phyloP scores from a whole-genome alignment of 2,797 vertebrate genomes.

The Pteropus rufus region DNA sequence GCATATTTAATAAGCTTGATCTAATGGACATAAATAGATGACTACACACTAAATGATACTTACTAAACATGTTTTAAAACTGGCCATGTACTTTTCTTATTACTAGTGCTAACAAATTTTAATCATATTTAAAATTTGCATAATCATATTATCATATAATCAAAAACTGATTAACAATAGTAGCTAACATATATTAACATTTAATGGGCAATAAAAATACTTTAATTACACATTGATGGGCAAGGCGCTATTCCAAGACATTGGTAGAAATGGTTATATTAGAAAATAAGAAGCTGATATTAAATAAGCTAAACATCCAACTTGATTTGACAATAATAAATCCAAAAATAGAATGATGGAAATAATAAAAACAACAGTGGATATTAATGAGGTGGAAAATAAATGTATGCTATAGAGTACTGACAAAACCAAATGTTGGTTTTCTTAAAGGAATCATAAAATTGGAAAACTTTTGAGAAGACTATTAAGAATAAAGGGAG shows the following conservation, averaged over 20 bases:
- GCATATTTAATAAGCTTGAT: not conserved
- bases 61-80: not conserved
- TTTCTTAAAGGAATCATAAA: not conserved
- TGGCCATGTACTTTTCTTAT: not conserved
- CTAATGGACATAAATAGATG: not conserved
- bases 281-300: no score
- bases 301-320: not conserved
- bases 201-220: not conserved
- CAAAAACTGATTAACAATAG: not conserved
- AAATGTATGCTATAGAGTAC: not conserved
- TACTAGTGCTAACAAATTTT: not conserved
- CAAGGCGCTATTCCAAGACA: not conserved
- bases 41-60: not conserved
- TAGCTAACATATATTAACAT: not conserved
- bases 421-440: not conserved
- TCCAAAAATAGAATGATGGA: not conserved
- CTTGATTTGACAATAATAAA: not conserved
- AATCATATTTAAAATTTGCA: no score
- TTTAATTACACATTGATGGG: not conserved
- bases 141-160: not conserved
- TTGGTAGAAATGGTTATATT: no score
- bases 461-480: not conserved
- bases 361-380: not conserved
- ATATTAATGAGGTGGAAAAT: not conserved
- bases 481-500: not conserved